Percentiles rank a stretch among this genome's conserved stretches.
Evolutionary conservation across 2,888 invertebrate species (phyloP).

Genomic region (Brenthis hecate): DNA sequence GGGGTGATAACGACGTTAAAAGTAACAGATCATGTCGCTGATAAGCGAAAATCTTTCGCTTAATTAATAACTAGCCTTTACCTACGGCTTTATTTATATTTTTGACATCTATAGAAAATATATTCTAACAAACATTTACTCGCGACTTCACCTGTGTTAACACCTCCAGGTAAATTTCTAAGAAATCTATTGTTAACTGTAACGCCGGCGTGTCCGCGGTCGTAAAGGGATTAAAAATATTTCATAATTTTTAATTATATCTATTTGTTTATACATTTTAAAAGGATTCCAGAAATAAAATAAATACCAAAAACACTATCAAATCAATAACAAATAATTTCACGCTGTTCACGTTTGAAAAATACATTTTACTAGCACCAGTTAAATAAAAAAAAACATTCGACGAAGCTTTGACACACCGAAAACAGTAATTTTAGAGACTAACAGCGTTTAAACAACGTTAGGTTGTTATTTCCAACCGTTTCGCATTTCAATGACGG

Average conservation of each 20-base stretch:
- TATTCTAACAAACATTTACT: too few relatives aligned
- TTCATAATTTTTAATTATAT: too few relatives aligned
- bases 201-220: too few relatives aligned
- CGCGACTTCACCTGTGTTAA: too few relatives aligned
- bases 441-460: conserved; percentile 9
- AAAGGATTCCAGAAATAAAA: too few relatives aligned
- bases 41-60: conserved; percentile 5
- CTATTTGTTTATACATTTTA: too few relatives aligned
- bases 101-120: too few relatives aligned
- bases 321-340: conserved; percentile 2
- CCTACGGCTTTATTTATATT: neutral
- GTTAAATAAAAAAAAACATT: conserved; percentile 16
- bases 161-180: too few relatives aligned
- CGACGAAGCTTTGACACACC: conserved; percentile 14
- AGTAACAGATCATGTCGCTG: conserved; percentile 28
- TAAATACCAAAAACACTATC: neutral
- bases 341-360: conserved; percentile 9
- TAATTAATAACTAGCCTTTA: conserved; percentile 6
- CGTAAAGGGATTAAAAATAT: too few relatives aligned
- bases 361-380: neutral
- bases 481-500: conserved; percentile 26
- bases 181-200: too few relatives aligned
- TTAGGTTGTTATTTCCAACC: conserved; percentile 29
- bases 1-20: conserved; percentile 33
- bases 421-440: conserved; percentile 18